A percentile compares a stretch with the other conserved stretches of the same genome.
Evolutionary conservation across 2,113 vertebrate species (phyloP).

Genomic region (Bambusicola thoracicus): DNA sequence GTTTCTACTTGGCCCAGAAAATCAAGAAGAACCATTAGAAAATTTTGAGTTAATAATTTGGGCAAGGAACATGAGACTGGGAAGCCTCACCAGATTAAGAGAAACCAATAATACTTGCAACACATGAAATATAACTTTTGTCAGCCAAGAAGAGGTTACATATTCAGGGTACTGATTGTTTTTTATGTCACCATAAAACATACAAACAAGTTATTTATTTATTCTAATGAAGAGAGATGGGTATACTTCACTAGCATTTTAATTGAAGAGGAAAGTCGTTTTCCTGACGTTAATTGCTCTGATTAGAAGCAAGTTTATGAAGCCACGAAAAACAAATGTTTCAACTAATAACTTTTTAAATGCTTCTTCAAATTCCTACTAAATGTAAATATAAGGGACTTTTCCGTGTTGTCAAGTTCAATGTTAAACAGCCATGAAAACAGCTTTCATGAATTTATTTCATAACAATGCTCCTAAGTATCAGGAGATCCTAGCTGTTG

Average conservation of each 20-base stretch:
- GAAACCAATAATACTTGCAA: not conserved
- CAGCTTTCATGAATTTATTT: conserved; percentile 13
- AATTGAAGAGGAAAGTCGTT: not conserved
- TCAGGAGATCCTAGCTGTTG: conserved; percentile 22
- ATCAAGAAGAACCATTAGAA: not conserved
- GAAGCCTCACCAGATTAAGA: not conserved
- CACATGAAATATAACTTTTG: not conserved
- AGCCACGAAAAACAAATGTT: conserved; percentile 33
- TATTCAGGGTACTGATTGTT: not conserved
- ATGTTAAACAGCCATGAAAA: conserved; percentile 8
- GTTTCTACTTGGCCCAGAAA: not conserved
- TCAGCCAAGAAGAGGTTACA: not conserved
- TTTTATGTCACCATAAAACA: not conserved
- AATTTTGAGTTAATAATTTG: not conserved
- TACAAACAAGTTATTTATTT: not conserved
- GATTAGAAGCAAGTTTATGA: not conserved
- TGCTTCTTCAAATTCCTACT: conserved; percentile 15
- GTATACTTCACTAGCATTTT: conserved; percentile 3
- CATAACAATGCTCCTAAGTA: not conserved
- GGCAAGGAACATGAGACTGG: not conserved
- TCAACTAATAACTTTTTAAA: conserved; percentile 8
- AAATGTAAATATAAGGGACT: conserved; percentile 8
- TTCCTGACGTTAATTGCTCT: not conserved
- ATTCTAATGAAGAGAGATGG: not conserved
- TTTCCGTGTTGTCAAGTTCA: not conserved